Percentiles rank a stretch among this genome's conserved stretches.
Conservation (phyloP, 2,888 invertebrate genomes). For the Diaprepes abbreviatus region DNA sequence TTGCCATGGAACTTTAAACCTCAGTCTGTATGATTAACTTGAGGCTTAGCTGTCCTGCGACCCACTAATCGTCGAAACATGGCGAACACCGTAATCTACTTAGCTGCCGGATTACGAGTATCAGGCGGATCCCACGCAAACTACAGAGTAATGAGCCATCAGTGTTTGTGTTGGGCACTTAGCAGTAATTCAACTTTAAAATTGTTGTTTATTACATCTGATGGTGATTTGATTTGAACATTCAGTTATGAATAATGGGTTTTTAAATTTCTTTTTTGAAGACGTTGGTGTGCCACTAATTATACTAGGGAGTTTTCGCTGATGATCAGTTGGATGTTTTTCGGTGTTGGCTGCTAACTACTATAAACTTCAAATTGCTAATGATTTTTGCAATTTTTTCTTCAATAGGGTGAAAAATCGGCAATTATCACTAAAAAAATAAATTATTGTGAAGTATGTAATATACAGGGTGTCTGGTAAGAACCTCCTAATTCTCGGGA, state of each 20-base stretch:
- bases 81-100: slow-evolving; percentile 63
- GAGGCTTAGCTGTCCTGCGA: slow-evolving; percentile 37
- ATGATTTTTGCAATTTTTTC: too few species aligned
- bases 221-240: slow-evolving; percentile 1
- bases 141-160: slow-evolving; percentile 49
- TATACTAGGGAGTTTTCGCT: too few species aligned
- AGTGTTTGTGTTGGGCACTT: slow-evolving; percentile 16
- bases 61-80: slow-evolving; percentile 61
- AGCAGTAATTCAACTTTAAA: slow-evolving; percentile 13
- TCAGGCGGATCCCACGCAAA: slow-evolving; percentile 56
- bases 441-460: too few species aligned
- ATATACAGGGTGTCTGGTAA: too few species aligned
- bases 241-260: background rate
- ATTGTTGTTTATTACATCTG: slow-evolving; percentile 13
- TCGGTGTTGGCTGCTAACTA: too few species aligned
- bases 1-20: slow-evolving; percentile 18
- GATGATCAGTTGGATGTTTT: too few species aligned
- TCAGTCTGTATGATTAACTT: slow-evolving; percentile 30
- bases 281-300: too few species aligned
- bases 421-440: too few species aligned
- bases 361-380: too few species aligned
- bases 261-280: background rate
- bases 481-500: too few species aligned
- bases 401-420: too few species aligned
- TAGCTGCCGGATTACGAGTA: slow-evolving; percentile 63